Percentiles rank a stretch among this genome's conserved stretches.
Evolutionary conservation across 1,140 invertebrate species (phyloP).

Genomic region (Drosophila murphyi): DNA sequence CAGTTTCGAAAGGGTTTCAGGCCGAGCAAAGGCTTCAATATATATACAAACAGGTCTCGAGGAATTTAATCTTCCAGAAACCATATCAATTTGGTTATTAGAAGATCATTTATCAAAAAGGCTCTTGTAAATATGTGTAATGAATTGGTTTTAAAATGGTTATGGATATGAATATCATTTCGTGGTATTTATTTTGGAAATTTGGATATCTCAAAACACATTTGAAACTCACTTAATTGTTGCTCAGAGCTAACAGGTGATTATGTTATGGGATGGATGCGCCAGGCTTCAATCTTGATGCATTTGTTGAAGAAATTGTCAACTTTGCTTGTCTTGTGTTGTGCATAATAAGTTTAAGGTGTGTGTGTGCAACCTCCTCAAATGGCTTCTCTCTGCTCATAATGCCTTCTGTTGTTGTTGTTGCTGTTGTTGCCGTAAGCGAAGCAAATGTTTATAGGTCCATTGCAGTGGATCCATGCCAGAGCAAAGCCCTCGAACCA

Average conservation of each 20-base stretch:
- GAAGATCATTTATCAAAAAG: not conserved
- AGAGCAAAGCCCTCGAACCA: slow-evolving; percentile 30
- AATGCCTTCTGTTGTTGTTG: slow-evolving; percentile 37
- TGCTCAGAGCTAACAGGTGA: no score
- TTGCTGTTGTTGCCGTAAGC: slow-evolving; percentile 26
- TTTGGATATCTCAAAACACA: no score
- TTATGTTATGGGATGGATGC: not conserved
- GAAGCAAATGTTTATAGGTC: slow-evolving; percentile 40
- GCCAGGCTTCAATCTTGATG: not conserved
- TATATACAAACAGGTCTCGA: slow-evolving; percentile 17
- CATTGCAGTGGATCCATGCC: slow-evolving; percentile 47
- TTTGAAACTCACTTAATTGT: no score
- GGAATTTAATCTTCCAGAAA: not conserved
- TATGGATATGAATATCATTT: no score
- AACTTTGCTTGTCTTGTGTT: slow-evolving; percentile 37
- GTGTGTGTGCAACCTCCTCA: slow-evolving; percentile 4
- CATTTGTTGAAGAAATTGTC: slow-evolving; percentile 48
- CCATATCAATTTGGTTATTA: not conserved
- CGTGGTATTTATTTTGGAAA: no score
- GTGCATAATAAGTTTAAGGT: slow-evolving; percentile 58
- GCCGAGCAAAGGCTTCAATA: not conserved
- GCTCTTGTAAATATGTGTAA: not conserved
- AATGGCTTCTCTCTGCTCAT: slow-evolving; percentile 37
- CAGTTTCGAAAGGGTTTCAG: slow-evolving; percentile 35
- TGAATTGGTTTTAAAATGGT: not conserved